Evolutionary conservation across 2,113 vertebrate species (phyloP), one percentile per base, ranked within the genome.

Genomic region (Oophaga pumilio): DNA sequence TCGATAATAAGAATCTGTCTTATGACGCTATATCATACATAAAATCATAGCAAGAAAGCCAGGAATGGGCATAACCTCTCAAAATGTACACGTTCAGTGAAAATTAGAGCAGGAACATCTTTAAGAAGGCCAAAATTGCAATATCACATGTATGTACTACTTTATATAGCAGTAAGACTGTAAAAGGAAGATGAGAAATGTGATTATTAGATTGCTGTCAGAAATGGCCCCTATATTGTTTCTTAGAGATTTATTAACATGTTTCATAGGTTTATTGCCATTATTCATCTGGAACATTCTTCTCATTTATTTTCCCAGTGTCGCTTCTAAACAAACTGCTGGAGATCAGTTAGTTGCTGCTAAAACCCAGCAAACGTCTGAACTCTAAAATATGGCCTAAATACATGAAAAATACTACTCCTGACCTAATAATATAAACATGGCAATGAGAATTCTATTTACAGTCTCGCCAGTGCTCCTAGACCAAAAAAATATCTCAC

Each of bases 371-470:
- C 78, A 88, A 90, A 91, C 89, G 90, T 90, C 82, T 90, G 89
- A 92, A 88, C 68, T 83, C 82, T 2, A 89, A 73, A 88, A 87
- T 77, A 89, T 89, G 89, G n/a, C 28, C 80, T 80, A 62, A 87
- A 88, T 77, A 88, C 74, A 53, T 90, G 87, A 85, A 89, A 0
- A 87, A 91, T 79, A 89, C 68, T 79, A 87, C 82, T 82, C 89
- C 85, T 88, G 91, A 92, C 85, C 83, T 52, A 87, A 52, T 66
- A 85, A 90, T 89, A 90, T 87, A 92, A 92, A 91, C 76, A 91
- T n/a, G 20, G n/a, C 85, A 57, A 89, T 85, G 85, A 90, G 49
- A 85, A 89, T 90, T 89, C 84, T 93, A 88, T 92, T 92, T 93
- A 89, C 89, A 90, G 90, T 88, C 56, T 43, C 49, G 74, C 15